Conservation (phyloP, 1,140 invertebrate species). For the Meteorus sp. region DNA sequence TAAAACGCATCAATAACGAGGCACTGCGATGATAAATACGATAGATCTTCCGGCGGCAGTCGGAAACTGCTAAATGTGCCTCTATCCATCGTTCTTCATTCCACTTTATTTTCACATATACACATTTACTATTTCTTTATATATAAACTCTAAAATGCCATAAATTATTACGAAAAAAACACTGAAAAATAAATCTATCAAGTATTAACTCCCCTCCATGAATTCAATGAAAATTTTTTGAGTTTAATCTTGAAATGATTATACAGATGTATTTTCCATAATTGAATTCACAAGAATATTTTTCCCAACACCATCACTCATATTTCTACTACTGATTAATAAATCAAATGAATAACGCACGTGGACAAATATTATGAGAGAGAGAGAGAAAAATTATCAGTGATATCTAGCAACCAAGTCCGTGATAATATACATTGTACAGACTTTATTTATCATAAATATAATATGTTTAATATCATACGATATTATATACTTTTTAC, state of each 20-base stretch:
- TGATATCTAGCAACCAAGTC: no score
- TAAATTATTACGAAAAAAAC: neutral
- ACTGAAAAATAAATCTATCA: slow-evolving; percentile 5
- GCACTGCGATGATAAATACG: slow-evolving; percentile 23
- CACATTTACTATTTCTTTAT: neutral
- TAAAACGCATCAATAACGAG: slow-evolving; percentile 21
- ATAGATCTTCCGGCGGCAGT: slow-evolving; percentile 15
- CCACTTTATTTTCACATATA: neutral
- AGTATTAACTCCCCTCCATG: neutral
- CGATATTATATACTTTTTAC: slow-evolving; percentile 3
- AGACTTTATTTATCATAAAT: slow-evolving; percentile 28
- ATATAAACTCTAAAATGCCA: neutral
- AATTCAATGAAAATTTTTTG: neutral
- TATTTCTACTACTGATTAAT: no score
- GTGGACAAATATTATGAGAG: no score
- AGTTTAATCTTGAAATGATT: no score
- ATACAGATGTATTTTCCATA: no score
- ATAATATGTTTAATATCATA: slow-evolving; percentile 1
- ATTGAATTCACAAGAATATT: no score
- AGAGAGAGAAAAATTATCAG: no score
- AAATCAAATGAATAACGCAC: no score
- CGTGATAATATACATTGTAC: slow-evolving; percentile 26
- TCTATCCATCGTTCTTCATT: slow-evolving; percentile 12
- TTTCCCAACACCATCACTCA: no score
- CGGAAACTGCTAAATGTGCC: slow-evolving; percentile 18